A percentile compares a stretch with the other conserved stretches of the same genome.
These are phyloP conservation scores for Coleophora deauratella DNA, from an alignment of 2,888 invertebrate genomes.

Conservation along the genomic window DNA sequence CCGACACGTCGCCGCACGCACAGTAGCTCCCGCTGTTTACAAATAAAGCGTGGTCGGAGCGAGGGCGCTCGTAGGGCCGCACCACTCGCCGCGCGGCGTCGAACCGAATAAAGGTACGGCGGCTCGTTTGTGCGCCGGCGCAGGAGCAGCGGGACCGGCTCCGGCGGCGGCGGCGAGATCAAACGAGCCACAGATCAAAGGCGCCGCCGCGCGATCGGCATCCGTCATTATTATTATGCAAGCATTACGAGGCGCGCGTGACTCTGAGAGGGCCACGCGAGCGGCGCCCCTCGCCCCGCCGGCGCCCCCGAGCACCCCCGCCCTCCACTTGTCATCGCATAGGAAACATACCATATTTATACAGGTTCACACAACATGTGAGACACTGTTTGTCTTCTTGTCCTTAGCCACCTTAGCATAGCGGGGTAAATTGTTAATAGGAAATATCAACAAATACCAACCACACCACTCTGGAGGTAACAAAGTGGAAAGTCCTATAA, in stretches of 20 bases:
- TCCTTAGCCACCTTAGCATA: too few relatives aligned
- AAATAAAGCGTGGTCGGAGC: constrained; percentile 71
- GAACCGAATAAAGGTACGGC: constrained; percentile 70
- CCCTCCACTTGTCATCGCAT: constrained; percentile 46
- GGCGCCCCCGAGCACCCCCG: constrained; percentile 20
- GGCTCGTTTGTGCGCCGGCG: constrained; percentile 69
- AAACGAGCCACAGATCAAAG: constrained; percentile 70
- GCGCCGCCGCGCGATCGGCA: constrained; percentile 73
- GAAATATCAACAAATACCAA: too few relatives aligned
- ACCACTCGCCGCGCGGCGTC: constrained; percentile 59
- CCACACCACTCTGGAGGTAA: too few relatives aligned
- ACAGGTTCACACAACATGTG: too few relatives aligned
- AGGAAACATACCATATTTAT: constrained; percentile 1
- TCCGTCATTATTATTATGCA: constrained; percentile 75
- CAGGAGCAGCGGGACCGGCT: constrained; percentile 65
- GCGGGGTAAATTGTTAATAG: too few relatives aligned
- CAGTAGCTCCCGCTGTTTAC: constrained; percentile 69
- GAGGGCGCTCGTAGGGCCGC: constrained; percentile 57
- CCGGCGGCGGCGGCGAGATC: constrained; percentile 67
- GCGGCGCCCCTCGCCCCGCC: constrained; percentile 38
- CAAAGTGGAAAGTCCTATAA: too few relatives aligned
- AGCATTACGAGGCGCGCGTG: constrained; percentile 74
- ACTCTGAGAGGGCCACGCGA: constrained; percentile 72
- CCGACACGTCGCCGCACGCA: constrained; percentile 32
- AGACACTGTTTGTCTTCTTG: too few relatives aligned